Evolutionary conservation across 2,888 invertebrate species (phyloP), one percentile per base, ranked within the genome.

Genomic region (Lasioglossum morio): DNA sequence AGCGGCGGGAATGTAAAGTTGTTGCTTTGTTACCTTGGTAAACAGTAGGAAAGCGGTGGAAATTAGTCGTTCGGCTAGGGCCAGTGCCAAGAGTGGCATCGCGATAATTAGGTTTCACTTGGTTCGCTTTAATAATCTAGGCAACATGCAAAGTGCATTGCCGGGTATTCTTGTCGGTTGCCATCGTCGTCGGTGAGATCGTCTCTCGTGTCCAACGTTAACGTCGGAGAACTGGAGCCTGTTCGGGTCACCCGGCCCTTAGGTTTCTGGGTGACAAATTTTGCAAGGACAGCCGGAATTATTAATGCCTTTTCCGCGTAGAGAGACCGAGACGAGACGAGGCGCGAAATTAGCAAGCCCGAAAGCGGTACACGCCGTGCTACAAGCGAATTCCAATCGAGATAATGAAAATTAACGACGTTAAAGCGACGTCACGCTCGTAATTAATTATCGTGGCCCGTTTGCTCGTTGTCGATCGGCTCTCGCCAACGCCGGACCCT

Each of bases 351-450:
- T 90, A 90, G 89, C 84, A 81, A 83, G 79, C 82, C 85, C 84
- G 81, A 77, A 87, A 88, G 80, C 90, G 81, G 70, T 82, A 77
- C 81, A 79, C 82, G 74, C 69, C 43, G 73, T 75, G 79, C 75
- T 86, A 90, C 90, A 86, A 89, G 89, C 89, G 88, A 87, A 89
- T 90, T 90, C 88, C 91, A 90, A 91, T 91, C 91, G 87, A 91
- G 88, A 88, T 86, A 88, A 91, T 90, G 89, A 90, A 89, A 90
- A 90, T 90, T 90, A 90, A 90, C 89, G 89, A 90, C 86, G 89
- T 89, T 90, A 89, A 89, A 90, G 89, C 87, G 83, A 86, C 88
- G 85, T 90, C 89, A 82, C 84, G 89, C 81, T 82, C 84, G 87
- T 89, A 90, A 89, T 91, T 90, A 86, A 91, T 91, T 91, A 89